These are phyloP conservation scores for Polymixis lichenea DNA, from an alignment of 2,888 invertebrate genomes.

Conservation along the genomic window DNA sequence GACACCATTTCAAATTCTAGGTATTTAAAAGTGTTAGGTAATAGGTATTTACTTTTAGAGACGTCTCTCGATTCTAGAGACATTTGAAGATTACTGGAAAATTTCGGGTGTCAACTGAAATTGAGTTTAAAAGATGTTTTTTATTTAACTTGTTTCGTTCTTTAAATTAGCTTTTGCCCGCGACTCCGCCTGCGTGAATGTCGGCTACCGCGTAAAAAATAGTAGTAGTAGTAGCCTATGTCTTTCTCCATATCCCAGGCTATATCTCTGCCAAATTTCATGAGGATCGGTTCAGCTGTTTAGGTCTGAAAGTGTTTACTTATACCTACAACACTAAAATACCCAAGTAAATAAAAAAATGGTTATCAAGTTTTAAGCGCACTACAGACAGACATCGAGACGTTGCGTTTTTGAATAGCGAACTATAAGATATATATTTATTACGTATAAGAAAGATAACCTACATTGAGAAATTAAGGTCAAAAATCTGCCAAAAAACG, in stretches of 20 bases:
- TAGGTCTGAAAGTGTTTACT: neutral
- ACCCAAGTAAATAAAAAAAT: neutral
- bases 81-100: slow-evolving; percentile 29
- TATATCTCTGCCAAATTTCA: too few species aligned
- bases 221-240: too few species aligned
- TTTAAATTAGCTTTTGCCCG: too few species aligned
- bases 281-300: too few species aligned
- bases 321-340: neutral
- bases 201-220: too few species aligned
- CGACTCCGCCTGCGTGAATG: too few species aligned
- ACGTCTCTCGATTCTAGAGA: slow-evolving; percentile 10
- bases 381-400: neutral
- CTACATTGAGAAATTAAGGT: slow-evolving; percentile 20
- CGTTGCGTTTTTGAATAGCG: neutral
- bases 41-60: slow-evolving; percentile 7
- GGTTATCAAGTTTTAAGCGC: neutral
- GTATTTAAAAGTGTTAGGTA: slow-evolving; percentile 19
- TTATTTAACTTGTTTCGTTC: slow-evolving; percentile 2
- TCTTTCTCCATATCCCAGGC: too few species aligned
- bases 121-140: slow-evolving; percentile 9
- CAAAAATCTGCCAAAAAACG: neutral
- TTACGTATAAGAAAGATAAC: slow-evolving; percentile 17
- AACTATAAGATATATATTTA: too few species aligned
- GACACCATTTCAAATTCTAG: slow-evolving; percentile 9
- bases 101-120: slow-evolving; percentile 14